These are phyloP conservation scores for Argyresthia albistria DNA, from an alignment of 2,888 invertebrate genomes.

Conservation along the genomic window DNA sequence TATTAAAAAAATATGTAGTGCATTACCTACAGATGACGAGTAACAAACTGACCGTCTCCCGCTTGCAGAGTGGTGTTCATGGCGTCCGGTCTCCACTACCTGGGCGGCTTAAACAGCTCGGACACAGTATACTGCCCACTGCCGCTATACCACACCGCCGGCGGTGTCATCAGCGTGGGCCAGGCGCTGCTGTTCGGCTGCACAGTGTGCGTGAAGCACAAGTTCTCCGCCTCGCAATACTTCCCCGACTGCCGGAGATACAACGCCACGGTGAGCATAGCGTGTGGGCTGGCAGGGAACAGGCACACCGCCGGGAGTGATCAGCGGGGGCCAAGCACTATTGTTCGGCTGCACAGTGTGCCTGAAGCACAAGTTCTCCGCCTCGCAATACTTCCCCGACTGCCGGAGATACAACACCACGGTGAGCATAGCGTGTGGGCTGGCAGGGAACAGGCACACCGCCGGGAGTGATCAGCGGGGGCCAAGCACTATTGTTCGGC, in stretches of 20 bases:
- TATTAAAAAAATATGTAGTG: too few species aligned
- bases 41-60: background rate
- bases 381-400: conserved; percentile 93
- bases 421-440: conserved; percentile 69
- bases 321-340: conserved; percentile 86
- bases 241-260: conserved; percentile 94
- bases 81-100: conserved; percentile 77
- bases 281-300: conserved; percentile 12
- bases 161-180: conserved; percentile 89
- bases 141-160: conserved; percentile 97
- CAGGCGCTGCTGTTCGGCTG: conserved; percentile 86
- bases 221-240: conserved; percentile 95
- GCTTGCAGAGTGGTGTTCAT: conserved; percentile 82
- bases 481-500: conserved; percentile 85
- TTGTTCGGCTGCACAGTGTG: conserved; percentile 87
- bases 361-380: conserved; percentile 93
- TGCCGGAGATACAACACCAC: conserved; percentile 96
- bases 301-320: conserved; percentile 93
- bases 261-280: conserved; percentile 89
- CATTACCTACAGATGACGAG: background rate
- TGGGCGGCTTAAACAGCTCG: conserved; percentile 74
- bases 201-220: conserved; percentile 86
- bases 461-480: conserved; percentile 91
- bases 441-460: too few species aligned
- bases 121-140: conserved; percentile 92